Percentiles rank a stretch among this genome's conserved stretches.
Evolutionary conservation across 2,113 vertebrate genomes (phyloP).

Genomic region (Andinoacara biseriatus): DNA sequence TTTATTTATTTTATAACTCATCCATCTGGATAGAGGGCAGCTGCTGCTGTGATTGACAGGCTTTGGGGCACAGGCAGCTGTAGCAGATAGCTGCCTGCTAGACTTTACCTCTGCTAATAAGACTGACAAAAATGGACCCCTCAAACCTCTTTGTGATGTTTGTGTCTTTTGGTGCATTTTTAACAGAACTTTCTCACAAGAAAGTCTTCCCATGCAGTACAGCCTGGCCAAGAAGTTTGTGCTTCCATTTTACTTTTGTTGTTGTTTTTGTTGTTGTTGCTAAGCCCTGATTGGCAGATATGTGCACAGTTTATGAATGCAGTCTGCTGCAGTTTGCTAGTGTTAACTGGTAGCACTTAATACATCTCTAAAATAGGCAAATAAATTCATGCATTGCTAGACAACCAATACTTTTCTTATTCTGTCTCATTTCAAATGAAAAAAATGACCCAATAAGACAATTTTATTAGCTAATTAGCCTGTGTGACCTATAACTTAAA

Average conservation of each 20-base stretch:
- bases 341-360: background rate
- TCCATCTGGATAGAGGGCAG: background rate
- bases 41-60: background rate
- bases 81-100: background rate
- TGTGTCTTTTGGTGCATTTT: background rate
- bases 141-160: background rate
- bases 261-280: background rate
- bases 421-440: background rate
- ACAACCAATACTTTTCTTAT: background rate
- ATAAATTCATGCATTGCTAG: background rate
- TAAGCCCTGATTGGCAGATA: background rate
- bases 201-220: background rate
- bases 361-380: background rate
- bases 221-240: background rate
- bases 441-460: background rate
- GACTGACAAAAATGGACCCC: background rate
- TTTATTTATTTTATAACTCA: background rate
- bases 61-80: background rate
- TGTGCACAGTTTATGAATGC: background rate
- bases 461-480: constrained; percentile 5
- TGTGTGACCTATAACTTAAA: background rate
- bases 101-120: background rate
- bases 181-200: background rate
- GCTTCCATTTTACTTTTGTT: background rate
- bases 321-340: background rate